Evolutionary conservation across 2,797 vertebrate species (phyloP).

Genomic region (Sebastes hubbsi): DNA sequence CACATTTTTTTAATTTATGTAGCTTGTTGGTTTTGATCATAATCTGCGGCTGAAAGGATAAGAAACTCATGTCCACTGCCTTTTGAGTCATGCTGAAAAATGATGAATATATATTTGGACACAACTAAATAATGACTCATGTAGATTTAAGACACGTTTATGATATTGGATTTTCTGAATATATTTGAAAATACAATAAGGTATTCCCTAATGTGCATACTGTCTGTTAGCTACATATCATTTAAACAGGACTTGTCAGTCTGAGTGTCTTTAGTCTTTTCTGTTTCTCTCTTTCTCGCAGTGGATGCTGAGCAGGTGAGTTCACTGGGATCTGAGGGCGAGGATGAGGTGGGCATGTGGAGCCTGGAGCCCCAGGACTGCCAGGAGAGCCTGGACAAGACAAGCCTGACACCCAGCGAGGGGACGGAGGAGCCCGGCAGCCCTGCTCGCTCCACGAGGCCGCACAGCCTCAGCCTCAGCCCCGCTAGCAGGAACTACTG

Average conservation of each 20-base stretch:
- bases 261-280: not conserved
- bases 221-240: not conserved
- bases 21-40: constrained; percentile 7
- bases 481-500: constrained; percentile 73
- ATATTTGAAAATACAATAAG: not conserved
- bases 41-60: constrained; percentile 26
- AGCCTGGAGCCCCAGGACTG: constrained; percentile 79
- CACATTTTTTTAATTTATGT: not conserved
- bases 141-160: not conserved
- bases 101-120: constrained; percentile 1
- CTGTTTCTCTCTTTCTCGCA: constrained; percentile 23
- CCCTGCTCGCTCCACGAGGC: constrained; percentile 61
- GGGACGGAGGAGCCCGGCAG: constrained; percentile 78
- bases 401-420: constrained; percentile 81
- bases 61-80: not conserved
- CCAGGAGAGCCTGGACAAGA: constrained; percentile 80
- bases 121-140: not conserved
- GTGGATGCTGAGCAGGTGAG: constrained; percentile 76
- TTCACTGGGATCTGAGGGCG: constrained; percentile 83
- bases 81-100: constrained; percentile 4
- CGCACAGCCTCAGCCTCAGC: constrained; percentile 75
- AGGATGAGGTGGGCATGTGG: constrained; percentile 83
- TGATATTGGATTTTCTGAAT: not conserved
- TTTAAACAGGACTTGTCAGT: not conserved
- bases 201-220: not conserved